These are phyloP conservation scores for Montipora sp. DNA, from an alignment of 64 coral and sea anemone species.

Conservation along the genomic window DNA sequence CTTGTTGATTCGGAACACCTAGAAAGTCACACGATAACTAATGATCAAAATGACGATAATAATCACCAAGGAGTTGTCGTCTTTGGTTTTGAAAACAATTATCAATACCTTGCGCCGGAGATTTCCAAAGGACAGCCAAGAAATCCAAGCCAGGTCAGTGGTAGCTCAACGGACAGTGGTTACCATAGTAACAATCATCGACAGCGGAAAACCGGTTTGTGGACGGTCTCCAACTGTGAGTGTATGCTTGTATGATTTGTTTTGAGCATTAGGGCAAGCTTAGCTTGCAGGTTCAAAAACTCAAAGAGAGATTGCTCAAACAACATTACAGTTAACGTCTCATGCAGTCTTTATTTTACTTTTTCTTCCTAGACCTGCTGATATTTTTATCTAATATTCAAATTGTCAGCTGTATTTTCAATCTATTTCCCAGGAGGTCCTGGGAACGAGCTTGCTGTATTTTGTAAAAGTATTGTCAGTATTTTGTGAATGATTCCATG, in stretches of 20 bases:
- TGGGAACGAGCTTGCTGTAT: no score
- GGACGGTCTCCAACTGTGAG: conserved; percentile 82
- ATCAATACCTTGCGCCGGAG: conserved; percentile 72
- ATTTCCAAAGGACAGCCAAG: conserved; percentile 57
- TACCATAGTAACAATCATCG: conserved; percentile 86
- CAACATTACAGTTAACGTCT: no score
- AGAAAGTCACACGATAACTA: conserved; percentile 42
- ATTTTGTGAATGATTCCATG: not conserved
- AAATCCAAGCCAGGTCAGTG: conserved; percentile 91
- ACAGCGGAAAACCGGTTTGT: conserved; percentile 85
- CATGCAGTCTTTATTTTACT: no score
- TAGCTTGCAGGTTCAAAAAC: not conserved
- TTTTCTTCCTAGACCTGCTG: no score
- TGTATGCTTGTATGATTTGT: conserved; percentile 12
- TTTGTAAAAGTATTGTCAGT: no score
- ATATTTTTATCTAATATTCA: no score
- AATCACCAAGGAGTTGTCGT: conserved; percentile 55
- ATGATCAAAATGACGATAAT: conserved; percentile 48
- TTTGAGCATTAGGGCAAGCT: not conserved
- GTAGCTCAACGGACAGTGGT: conserved; percentile 91
- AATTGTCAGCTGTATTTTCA: no score
- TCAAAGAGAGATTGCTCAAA: no score
- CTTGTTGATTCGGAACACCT: not conserved
- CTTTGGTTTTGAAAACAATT: conserved; percentile 92
- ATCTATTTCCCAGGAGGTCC: no score